Evolutionary conservation across 2,113 vertebrate genomes (phyloP).

Genomic region (Atlantisia rogersi): DNA sequence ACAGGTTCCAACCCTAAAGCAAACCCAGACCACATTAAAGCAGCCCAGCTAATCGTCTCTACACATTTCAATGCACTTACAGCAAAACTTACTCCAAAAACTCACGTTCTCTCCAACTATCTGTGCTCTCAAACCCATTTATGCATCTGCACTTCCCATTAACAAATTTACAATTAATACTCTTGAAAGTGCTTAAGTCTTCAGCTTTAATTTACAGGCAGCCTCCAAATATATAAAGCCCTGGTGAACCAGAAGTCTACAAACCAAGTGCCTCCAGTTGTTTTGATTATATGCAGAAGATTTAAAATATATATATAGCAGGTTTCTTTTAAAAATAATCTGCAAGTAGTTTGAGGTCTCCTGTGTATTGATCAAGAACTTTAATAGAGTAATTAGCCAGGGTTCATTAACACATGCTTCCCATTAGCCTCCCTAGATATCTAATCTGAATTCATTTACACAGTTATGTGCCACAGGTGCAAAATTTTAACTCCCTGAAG

Average conservation of each 20-base stretch:
- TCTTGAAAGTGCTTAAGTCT: background rate
- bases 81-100: background rate
- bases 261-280: background rate
- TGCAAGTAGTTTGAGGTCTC: slow-evolving; percentile 4
- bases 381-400: slow-evolving; percentile 47
- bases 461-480: background rate
- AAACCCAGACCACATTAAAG: background rate
- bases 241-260: background rate
- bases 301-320: background rate
- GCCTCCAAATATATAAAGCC: background rate
- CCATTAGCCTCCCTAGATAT: slow-evolving; percentile 12
- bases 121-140: background rate
- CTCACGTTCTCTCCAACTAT: background rate
- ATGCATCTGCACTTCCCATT: background rate
- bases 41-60: background rate
- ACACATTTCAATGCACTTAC: background rate
- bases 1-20: background rate
- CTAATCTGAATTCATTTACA: slow-evolving; percentile 35
- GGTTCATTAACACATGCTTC: slow-evolving; percentile 46
- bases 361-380: slow-evolving; percentile 44
- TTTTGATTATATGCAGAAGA: slow-evolving; percentile 9
- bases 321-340: background rate
- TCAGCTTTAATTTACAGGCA: background rate
- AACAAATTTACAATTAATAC: background rate
- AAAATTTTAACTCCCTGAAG: background rate